A percentile compares a stretch with the other conserved stretches of the same genome.
Conservation (phyloP, 2,888 invertebrate genomes). For the Poecilus cupreus region DNA sequence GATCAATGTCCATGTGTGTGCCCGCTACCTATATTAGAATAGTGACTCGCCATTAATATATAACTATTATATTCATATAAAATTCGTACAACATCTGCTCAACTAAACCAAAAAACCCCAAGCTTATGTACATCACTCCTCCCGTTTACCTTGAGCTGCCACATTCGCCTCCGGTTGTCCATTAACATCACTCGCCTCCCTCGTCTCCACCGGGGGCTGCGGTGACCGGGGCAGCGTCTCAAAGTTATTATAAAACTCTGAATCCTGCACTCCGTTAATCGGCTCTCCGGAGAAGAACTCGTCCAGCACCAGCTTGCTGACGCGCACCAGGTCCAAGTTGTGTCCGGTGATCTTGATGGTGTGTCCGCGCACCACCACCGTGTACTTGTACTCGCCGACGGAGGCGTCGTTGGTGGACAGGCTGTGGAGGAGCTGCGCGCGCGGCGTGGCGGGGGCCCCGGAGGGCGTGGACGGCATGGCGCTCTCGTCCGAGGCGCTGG, state of each 20-base stretch:
- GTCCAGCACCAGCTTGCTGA: slow-evolving; percentile 90
- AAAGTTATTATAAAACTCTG: slow-evolving; percentile 71
- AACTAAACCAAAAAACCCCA: too few species aligned
- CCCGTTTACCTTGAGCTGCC: not conserved
- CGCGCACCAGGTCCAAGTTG: slow-evolving; percentile 70
- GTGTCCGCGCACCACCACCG: slow-evolving; percentile 86
- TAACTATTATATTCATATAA: too few species aligned
- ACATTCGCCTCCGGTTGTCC: not conserved
- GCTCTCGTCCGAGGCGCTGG: slow-evolving; percentile 81
- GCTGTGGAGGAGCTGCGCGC: slow-evolving; percentile 83
- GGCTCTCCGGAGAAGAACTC: slow-evolving; percentile 82
- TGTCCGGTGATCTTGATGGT: slow-evolving; percentile 75
- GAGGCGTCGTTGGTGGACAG: slow-evolving; percentile 89
- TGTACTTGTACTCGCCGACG: slow-evolving; percentile 91
- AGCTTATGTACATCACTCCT: too few species aligned
- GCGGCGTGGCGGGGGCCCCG: slow-evolving; percentile 70
- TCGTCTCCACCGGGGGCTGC: slow-evolving; percentile 56
- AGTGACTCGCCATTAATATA: too few species aligned
- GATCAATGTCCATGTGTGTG: too few species aligned
- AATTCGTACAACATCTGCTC: too few species aligned
- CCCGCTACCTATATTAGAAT: too few species aligned
- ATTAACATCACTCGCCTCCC: not conserved
- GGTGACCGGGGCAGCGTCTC: slow-evolving; percentile 71
- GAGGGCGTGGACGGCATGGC: slow-evolving; percentile 69
- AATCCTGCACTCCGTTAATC: slow-evolving; percentile 70